Evolutionary conservation across 2,797 vertebrate species (phyloP).

Genomic region (Alosa sapidissima): DNA sequence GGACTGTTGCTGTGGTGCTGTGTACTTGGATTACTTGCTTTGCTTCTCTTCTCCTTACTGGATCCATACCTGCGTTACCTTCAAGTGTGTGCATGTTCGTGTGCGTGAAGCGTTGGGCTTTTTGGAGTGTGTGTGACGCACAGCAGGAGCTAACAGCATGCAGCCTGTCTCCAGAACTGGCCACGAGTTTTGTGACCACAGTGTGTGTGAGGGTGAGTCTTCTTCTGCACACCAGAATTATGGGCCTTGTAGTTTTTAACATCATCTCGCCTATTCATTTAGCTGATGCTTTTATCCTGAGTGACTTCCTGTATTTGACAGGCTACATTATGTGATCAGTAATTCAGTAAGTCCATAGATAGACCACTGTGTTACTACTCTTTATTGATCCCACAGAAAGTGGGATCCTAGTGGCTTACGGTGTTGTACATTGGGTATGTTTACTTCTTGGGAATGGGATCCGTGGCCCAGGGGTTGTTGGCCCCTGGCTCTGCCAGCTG

Average conservation of each 20-base stretch:
- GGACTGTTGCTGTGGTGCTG: not conserved
- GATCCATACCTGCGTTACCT: not conserved
- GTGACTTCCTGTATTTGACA: no score
- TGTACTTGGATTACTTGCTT: not conserved
- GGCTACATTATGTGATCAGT: no score
- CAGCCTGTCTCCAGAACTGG: not conserved
- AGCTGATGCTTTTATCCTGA: no score
- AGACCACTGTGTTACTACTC: no score
- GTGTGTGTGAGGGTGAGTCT: conserved; percentile 4
- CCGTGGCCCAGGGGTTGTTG: no score
- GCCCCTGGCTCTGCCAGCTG: no score
- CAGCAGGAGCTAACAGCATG: not conserved
- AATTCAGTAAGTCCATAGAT: no score
- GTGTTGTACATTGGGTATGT: not conserved
- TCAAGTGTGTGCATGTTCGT: not conserved
- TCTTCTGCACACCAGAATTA: not conserved
- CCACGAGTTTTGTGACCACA: conserved; percentile 7
- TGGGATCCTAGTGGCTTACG: not conserved
- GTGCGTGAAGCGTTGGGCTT: not conserved
- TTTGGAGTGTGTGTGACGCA: not conserved
- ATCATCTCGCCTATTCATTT: not conserved
- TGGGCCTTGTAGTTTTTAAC: not conserved
- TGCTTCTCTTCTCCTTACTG: not conserved
- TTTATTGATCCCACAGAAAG: not conserved
- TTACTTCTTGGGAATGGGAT: no score